Evolutionary conservation across 2,888 invertebrate species (phyloP).

Genomic region (Imbricaverruca yamaguchii): DNA sequence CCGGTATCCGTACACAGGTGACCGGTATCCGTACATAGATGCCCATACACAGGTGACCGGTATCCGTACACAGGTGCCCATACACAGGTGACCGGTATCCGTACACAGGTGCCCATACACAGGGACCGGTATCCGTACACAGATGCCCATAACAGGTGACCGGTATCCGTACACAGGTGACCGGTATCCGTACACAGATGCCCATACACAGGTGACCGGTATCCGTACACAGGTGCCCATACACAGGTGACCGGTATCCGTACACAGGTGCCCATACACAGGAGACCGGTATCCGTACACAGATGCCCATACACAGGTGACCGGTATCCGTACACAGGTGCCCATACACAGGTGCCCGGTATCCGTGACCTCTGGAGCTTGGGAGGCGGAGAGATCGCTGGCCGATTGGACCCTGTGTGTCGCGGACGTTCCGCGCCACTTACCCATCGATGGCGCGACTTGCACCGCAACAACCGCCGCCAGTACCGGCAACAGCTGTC

Average conservation of each 20-base stretch:
- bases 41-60: not conserved
- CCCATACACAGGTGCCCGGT: not conserved
- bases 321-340: not conserved
- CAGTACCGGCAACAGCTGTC: too few species aligned
- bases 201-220: not conserved
- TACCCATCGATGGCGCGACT: too few species aligned
- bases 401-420: too few species aligned
- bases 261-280: too few species aligned
- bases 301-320: too few species aligned
- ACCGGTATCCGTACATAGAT: not conserved
- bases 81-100: not conserved
- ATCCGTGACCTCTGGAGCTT: not conserved
- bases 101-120: not conserved
- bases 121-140: not conserved
- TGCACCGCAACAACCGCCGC: too few species aligned
- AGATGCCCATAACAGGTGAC: too few species aligned
- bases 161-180: not conserved
- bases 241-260: not conserved
- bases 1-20: not conserved
- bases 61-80: too few species aligned
- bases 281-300: not conserved
- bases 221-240: too few species aligned
- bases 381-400: too few species aligned
- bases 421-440: too few species aligned
- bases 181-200: not conserved